phyloP scores from a whole-genome alignment of 2,113 vertebrate genomes.

The Sapajus apella region DNA sequence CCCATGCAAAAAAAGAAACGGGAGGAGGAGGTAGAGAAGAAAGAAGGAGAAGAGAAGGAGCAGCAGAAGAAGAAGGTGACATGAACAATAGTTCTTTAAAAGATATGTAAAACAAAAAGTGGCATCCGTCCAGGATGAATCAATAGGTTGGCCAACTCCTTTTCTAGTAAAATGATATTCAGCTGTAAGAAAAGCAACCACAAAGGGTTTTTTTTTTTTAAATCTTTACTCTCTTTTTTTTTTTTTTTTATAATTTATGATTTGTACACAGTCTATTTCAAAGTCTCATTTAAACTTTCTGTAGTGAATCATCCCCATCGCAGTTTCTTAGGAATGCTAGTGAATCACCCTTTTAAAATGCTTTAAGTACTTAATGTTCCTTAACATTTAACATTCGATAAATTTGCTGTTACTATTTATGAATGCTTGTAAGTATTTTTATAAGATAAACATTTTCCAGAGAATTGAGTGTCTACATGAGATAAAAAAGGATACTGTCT shows the following conservation, averaged over 20 bases:
- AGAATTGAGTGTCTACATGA: not conserved
- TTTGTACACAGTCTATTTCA: conserved; percentile 68
- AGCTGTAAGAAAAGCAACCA: conserved; percentile 82
- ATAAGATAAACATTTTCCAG: not conserved
- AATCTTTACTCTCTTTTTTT: not conserved
- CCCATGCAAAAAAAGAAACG: not conserved
- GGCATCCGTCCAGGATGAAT: conserved; percentile 74
- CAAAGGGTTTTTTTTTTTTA: conserved; percentile 65
- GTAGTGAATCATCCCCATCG: conserved; percentile 80
- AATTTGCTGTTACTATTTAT: not conserved
- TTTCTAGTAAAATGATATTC: conserved; percentile 87
- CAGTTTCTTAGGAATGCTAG: conserved; percentile 72
- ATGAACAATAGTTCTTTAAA: conserved; percentile 18
- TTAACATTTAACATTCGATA: not conserved
- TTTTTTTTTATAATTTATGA: conserved; percentile 63
- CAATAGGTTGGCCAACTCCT: conserved; percentile 73
- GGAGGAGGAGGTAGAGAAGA: not conserved
- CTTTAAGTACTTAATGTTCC: conserved; percentile 19
- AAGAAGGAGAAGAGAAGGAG: not conserved
- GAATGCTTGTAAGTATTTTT: not conserved
- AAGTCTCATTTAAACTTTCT: conserved; percentile 82
- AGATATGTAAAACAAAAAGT: conserved; percentile 63
- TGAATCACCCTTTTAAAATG: conserved; percentile 81
- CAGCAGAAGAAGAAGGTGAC: not conserved
- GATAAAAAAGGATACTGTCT: not conserved